Base-by-base conservation (phyloP, 1,140 invertebrate genomes). In the Dinoponera quadriceps region DNA sequence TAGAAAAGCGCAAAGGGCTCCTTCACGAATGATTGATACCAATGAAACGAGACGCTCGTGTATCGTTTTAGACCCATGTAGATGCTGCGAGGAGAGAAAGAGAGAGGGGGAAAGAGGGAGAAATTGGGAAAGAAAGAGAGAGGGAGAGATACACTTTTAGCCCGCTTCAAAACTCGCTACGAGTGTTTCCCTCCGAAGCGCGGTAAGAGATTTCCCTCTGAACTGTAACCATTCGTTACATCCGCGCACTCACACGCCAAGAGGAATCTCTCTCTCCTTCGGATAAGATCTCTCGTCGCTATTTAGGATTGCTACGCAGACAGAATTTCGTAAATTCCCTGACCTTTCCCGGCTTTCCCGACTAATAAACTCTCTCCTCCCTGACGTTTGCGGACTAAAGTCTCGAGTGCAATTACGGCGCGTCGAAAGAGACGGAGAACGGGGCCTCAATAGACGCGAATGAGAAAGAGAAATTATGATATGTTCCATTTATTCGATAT, bases 261-360 rank as follows among this genome's bases (percentile, higher is more conserved):
- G 29, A 68, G 27, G 51, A 77, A 66, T 7, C n/a, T 66, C 49
- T 66, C 5, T 54, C 9, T 44, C 9, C 54, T 3, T 54, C 48
- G 18, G 62, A 68, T 77, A 77, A 66, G 49, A 77, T 68, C 74
- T 77, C 62, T 68, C 62, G 22, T 77, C 29, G 74, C 73, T n/a
- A 68, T 77, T 77, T 33, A 49, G 62, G 38, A 66, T 77, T 77
- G 62, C 48, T 38, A 22, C 62, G 27, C 65, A 68, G 74, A 77
- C 29, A 66, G 60, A 68, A 77, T 75, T 75, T 63, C 44, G 44
- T 77, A 68, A 38, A 77, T 54, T 66, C 20, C 13, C 20, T 68
- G 62, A 77, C 18, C 62, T 54, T 9, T 66, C 11, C 20, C 48
- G 16, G 22, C 60, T 14, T 16, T 65, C 25, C 20, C 11, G 7